Evolutionary conservation across 2,113 vertebrate genomes (phyloP).

Genomic region (Peromyscus californicus): DNA sequence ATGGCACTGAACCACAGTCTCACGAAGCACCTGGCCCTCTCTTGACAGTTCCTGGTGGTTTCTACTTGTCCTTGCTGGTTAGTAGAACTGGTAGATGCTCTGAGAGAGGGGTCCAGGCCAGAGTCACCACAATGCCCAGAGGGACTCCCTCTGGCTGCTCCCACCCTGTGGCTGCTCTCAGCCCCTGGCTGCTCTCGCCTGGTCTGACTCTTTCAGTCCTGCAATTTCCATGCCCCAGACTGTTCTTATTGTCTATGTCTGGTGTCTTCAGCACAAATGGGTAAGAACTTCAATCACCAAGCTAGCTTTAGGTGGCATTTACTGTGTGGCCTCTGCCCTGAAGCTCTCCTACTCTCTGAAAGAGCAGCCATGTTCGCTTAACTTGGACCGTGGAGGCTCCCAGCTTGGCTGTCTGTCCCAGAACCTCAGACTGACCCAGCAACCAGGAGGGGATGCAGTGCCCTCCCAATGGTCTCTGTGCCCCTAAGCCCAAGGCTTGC

Average conservation of each 20-base stretch:
- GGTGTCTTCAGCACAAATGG: too few species aligned
- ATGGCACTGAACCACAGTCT: background rate
- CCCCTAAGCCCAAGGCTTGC: too few species aligned
- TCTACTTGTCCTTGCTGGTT: background rate
- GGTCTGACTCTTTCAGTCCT: background rate
- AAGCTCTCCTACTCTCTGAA: background rate
- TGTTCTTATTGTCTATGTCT: background rate
- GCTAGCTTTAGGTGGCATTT: background rate
- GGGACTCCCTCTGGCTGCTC: too few species aligned
- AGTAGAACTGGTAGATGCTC: background rate
- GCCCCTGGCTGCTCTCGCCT: too few species aligned
- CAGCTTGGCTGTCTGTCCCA: background rate
- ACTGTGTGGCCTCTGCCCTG: background rate
- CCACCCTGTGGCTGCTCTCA: too few species aligned
- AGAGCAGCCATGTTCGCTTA: background rate
- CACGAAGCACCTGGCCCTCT: background rate
- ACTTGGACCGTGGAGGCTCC: background rate
- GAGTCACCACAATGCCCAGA: background rate
- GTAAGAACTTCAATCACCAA: too few species aligned
- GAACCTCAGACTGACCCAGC: background rate
- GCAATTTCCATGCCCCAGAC: background rate
- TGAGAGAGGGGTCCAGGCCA: background rate
- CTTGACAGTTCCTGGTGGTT: background rate
- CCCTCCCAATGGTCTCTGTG: background rate
- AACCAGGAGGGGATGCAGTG: background rate